A percentile compares a stretch with the other conserved stretches of the same genome.
Evolutionary conservation across 2,888 invertebrate genomes (phyloP).

Genomic region (Ephialtes manifestator): DNA sequence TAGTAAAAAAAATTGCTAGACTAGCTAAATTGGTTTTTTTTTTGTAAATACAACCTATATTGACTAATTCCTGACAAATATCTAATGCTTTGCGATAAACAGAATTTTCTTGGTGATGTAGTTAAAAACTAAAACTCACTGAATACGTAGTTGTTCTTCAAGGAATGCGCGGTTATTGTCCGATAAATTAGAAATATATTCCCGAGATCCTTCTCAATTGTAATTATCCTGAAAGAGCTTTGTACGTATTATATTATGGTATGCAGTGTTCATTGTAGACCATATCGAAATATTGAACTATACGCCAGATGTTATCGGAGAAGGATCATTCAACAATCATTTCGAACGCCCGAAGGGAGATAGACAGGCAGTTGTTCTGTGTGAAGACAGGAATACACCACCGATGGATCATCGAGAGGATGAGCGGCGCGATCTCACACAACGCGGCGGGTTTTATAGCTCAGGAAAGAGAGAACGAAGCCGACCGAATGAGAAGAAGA

Average conservation of each 20-base stretch:
- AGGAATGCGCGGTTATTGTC: not conserved
- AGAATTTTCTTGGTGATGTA: not conserved
- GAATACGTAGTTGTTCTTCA: not conserved
- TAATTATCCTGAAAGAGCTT: constrained; percentile 1
- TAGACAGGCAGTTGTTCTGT: constrained; percentile 8
- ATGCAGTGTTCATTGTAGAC: not conserved
- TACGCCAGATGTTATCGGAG: constrained; percentile 31
- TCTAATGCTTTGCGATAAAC: not conserved
- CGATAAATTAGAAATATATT: not conserved
- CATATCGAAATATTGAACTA: constrained; percentile 32
- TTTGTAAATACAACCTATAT: not conserved
- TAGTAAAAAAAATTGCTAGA: too few species aligned
- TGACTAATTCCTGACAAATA: not conserved
- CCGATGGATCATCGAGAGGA: constrained; percentile 56
- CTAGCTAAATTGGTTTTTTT: too few species aligned
- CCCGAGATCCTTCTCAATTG: not conserved
- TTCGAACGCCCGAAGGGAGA: constrained; percentile 22
- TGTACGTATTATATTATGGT: constrained; percentile 2
- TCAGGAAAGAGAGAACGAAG: constrained; percentile 50
- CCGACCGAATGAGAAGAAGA: constrained; percentile 52
- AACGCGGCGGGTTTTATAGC: constrained; percentile 57
- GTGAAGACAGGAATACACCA: constrained; percentile 42
- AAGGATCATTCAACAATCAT: constrained; percentile 38
- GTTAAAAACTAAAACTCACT: not conserved
- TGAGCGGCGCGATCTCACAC: constrained; percentile 58